Conservation (phyloP, 2,113 vertebrate species). For the Tragelaphus imberbis region DNA sequence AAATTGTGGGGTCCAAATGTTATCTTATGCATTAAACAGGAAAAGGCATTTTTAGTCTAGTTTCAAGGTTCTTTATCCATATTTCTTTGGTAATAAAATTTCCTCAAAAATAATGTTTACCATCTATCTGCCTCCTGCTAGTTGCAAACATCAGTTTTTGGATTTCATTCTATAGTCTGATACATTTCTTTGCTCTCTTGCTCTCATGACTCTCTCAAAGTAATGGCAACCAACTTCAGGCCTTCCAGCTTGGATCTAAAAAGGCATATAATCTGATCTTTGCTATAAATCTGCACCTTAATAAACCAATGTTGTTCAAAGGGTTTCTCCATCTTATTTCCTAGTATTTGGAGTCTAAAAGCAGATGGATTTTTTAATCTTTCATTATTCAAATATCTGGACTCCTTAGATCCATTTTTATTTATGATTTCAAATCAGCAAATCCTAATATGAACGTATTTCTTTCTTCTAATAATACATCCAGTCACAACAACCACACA, state of each 20-base stretch:
- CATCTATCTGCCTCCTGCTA: background rate
- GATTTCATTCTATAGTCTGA: background rate
- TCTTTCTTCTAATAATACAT: background rate
- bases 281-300: background rate
- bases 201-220: background rate
- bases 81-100: constrained; percentile 21
- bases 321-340: background rate
- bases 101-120: background rate
- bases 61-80: background rate
- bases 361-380: background rate
- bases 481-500: background rate
- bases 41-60: background rate
- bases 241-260: background rate
- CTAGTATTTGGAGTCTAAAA: background rate
- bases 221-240: background rate
- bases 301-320: background rate
- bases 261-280: background rate
- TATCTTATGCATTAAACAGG: background rate
- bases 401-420: background rate
- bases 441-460: background rate
- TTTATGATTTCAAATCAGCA: background rate
- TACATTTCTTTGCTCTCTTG: background rate
- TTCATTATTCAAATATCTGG: background rate
- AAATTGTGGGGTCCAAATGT: background rate
- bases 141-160: background rate